These are phyloP conservation scores for Bombylius major DNA, from an alignment of 2,888 invertebrate species.

Conservation along the genomic window DNA sequence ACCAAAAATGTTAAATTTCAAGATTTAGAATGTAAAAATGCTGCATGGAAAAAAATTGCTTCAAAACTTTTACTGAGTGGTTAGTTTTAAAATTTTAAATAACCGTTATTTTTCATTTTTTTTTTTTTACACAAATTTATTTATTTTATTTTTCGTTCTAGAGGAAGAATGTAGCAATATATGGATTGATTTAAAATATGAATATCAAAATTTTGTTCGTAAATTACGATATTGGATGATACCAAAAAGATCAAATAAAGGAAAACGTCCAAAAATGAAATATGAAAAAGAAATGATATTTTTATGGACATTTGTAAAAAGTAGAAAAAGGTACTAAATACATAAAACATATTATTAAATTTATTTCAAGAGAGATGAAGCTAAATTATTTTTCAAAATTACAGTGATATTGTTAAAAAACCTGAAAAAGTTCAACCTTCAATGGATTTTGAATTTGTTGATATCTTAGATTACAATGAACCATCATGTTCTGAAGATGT, in stretches of 20 bases:
- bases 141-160: neutral
- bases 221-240: neutral
- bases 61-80: neutral
- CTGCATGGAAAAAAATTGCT: neutral
- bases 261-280: neutral
- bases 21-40: neutral
- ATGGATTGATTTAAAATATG: neutral
- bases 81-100: neutral
- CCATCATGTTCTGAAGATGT: too few species aligned
- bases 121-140: too few species aligned
- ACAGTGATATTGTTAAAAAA: too few species aligned
- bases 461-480: too few species aligned
- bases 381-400: too few species aligned
- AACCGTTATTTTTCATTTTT: too few species aligned
- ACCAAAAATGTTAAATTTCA: neutral
- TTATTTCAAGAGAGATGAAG: too few species aligned
- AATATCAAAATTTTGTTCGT: neutral
- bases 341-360: neutral
- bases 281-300: neutral
- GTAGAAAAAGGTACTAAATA: neutral
- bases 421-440: too few species aligned
- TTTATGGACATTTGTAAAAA: neutral
- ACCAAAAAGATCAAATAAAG: neutral
- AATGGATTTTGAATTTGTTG: too few species aligned
- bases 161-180: neutral